Conservation (phyloP, 2,797 vertebrate genomes). For the Orestias chungarensis region DNA sequence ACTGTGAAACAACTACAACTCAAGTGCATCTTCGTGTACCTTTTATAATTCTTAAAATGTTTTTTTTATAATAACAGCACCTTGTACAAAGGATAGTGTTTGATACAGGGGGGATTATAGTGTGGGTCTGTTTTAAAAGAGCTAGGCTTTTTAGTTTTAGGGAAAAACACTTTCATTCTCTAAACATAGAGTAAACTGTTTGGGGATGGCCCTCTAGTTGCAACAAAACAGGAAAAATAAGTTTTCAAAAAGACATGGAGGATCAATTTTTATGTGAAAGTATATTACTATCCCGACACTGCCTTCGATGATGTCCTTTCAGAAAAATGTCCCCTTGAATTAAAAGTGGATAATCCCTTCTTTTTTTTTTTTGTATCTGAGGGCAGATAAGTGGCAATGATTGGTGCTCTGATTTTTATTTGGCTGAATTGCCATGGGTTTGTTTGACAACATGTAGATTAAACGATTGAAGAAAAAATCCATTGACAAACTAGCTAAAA, state of each 20-base stretch:
- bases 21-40: neutral
- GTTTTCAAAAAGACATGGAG: neutral
- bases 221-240: neutral
- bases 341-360: neutral
- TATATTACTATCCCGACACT: neutral
- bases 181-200: neutral
- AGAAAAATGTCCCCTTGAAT: neutral
- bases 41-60: slow-evolving; percentile 3
- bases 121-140: neutral
- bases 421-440: too few species aligned
- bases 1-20: neutral
- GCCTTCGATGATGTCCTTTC: neutral
- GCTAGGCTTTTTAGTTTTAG: neutral
- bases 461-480: too few species aligned
- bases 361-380: neutral
- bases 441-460: too few species aligned
- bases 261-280: neutral
- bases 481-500: too few species aligned
- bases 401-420: neutral
- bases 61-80: neutral
- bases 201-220: neutral
- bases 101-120: neutral
- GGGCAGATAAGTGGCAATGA: neutral
- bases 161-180: neutral
- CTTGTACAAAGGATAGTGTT: neutral